Evolutionary conservation across 2,888 invertebrate species (phyloP).

Genomic region (Lasioglossum malachurum): DNA sequence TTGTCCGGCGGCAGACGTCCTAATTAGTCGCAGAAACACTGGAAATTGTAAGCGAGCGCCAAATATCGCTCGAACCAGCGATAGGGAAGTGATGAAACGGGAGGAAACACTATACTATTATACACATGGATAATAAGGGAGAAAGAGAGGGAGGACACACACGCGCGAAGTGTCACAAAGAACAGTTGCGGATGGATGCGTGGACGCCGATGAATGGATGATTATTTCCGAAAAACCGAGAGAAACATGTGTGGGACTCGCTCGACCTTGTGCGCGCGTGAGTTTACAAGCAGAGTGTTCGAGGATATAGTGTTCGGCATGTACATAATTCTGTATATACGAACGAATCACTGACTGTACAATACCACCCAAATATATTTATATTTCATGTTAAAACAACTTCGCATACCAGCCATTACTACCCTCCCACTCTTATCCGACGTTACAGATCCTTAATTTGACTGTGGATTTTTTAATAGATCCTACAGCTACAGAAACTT

Average conservation of each 20-base stretch:
- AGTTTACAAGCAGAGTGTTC: conserved; percentile 61
- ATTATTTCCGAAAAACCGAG: conserved; percentile 30
- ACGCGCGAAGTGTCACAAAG: conserved; percentile 10
- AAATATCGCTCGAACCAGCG: conserved; percentile 36
- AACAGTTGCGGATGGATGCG: conserved; percentile 54
- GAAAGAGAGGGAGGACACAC: conserved; percentile 13
- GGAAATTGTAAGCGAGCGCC: conserved; percentile 48
- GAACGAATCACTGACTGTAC: conserved; percentile 82
- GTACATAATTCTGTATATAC: conserved; percentile 76
- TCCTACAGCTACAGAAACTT: background rate
- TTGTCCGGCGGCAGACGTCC: conserved; percentile 59
- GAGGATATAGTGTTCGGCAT: conserved; percentile 68
- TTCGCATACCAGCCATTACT: conserved; percentile 40
- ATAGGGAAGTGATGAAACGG: background rate
- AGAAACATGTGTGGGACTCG: conserved; percentile 14
- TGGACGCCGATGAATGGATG: conserved; percentile 46
- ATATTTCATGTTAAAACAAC: conserved; percentile 81
- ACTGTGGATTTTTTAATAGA: no score
- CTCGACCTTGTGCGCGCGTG: conserved; percentile 30
- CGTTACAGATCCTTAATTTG: background rate
- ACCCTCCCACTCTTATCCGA: background rate
- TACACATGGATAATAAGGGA: conserved; percentile 44
- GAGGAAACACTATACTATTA: conserved; percentile 23
- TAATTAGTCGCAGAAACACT: conserved; percentile 45
- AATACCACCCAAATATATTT: conserved; percentile 83